Evolutionary conservation across 2,113 vertebrate genomes (phyloP), one percentile per base, ranked within the genome.

Genomic region (Indicator maculatus): DNA sequence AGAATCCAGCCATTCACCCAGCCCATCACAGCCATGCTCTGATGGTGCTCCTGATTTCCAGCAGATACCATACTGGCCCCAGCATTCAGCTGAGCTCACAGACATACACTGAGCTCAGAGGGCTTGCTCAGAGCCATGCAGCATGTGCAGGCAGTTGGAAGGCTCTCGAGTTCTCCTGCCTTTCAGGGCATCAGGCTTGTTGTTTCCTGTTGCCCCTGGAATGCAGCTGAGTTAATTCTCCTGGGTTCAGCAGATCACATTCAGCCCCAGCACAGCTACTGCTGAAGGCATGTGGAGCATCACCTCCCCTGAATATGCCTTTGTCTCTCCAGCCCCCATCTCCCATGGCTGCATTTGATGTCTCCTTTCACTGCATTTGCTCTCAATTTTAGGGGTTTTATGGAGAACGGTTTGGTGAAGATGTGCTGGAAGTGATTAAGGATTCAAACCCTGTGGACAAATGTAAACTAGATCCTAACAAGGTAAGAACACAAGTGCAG

Each of bases 381-480:
- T 96, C 93, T 96, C 79, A 39, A n/a, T 94, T 91, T 36, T 95
- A 99, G 99, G 99, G 98, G 50, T 99, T 99, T 97, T 99, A 99
- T 11, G 99, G 99, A 75, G 99, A 99, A 90, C 97, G 99, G 19
- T 99, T 99, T 97, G 99, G 99, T 87, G 99, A 99, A 93, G 99
- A 99, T 83, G 98, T 98, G 64, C 98, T 99, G 16, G 99, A 99
- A 96, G 99, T 99, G 72, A 99, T 99, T 90, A 99, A 99, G 89
- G 99, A 99, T 95, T 99, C 99, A 39, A 99, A 99, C 95, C 99
- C 99, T 13, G 99, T 99, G 93, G 99, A 99, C 98, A 99, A 99
- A 96, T 99, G 99, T 97, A 99, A 99, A 98, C 95, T 99, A 83
- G 99, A 99, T 88, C 98, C 99, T 61, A 99, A 99, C 95, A 99